Conservation (phyloP, 2,888 invertebrate species). For the Harpalus rufipes region DNA sequence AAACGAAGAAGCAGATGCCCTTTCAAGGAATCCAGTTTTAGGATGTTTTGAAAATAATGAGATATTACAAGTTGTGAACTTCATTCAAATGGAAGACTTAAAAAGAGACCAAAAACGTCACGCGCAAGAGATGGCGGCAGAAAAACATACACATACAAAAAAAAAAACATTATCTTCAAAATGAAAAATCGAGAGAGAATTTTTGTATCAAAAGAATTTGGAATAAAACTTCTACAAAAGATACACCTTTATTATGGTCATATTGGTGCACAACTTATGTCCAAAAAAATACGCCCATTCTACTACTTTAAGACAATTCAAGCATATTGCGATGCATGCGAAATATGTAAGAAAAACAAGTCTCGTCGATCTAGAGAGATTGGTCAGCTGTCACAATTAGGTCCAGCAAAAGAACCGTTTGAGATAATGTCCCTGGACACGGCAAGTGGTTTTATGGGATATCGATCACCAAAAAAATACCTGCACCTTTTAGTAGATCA, state of each 20-base stretch:
- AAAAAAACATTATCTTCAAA: slow-evolving; percentile 62
- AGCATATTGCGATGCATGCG: not conserved
- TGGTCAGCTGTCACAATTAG: slow-evolving; percentile 70
- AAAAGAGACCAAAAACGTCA: slow-evolving; percentile 33
- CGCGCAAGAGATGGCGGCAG: not conserved
- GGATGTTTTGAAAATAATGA: too few relatives aligned
- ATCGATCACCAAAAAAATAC: slow-evolving; percentile 69
- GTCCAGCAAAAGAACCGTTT: slow-evolving; percentile 70
- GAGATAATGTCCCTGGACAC: slow-evolving; percentile 72
- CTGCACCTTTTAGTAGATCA: too few relatives aligned
- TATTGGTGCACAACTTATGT: too few relatives aligned
- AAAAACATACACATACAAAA: slow-evolving; percentile 22
- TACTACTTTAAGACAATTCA: too few relatives aligned
- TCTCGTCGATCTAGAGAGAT: not conserved
- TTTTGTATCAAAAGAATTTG: slow-evolving; percentile 61
- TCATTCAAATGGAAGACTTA: too few relatives aligned
- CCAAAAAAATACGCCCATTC: too few relatives aligned
- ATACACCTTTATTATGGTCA: too few relatives aligned
- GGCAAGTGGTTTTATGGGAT: slow-evolving; percentile 70
- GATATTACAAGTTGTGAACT: too few relatives aligned
- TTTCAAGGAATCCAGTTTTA: slow-evolving; percentile 56
- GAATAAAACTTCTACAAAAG: too few relatives aligned
- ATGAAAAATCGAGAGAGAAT: slow-evolving; percentile 67
- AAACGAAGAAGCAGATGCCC: slow-evolving; percentile 69
- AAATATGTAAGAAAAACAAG: not conserved